Conservation (phyloP, 2,888 invertebrate species). For the Ennomos erosarius region DNA sequence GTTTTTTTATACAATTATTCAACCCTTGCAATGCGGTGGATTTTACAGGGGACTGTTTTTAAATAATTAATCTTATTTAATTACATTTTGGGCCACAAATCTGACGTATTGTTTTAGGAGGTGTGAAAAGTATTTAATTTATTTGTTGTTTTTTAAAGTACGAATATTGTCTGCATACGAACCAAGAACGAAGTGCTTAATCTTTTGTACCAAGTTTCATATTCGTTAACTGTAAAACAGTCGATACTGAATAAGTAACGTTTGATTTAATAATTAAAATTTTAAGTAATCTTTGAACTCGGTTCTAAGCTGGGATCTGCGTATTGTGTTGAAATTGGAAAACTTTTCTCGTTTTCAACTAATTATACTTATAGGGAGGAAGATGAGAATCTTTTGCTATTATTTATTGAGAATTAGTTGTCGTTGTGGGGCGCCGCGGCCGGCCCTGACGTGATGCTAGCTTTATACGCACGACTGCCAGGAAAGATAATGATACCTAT, state of each 20-base stretch:
- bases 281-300: slow-evolving; percentile 16
- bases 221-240: slow-evolving; percentile 26
- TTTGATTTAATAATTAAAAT: slow-evolving; percentile 25
- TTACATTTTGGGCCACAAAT: slow-evolving; percentile 19
- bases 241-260: slow-evolving; percentile 20
- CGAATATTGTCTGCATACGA: too few relatives aligned
- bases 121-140: background rate
- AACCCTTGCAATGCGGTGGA: slow-evolving; percentile 44
- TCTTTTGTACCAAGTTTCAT: slow-evolving; percentile 13
- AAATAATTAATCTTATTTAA: slow-evolving; percentile 24
- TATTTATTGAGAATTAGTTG: slow-evolving; percentile 66
- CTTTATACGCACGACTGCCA: too few relatives aligned
- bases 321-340: slow-evolving; percentile 79
- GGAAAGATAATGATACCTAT: too few relatives aligned
- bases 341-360: slow-evolving; percentile 79
- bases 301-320: slow-evolving; percentile 44
- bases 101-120: slow-evolving; percentile 3
- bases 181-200: too few relatives aligned
- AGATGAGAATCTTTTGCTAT: slow-evolving; percentile 72
- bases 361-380: slow-evolving; percentile 65
- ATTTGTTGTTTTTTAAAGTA: too few relatives aligned
- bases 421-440: slow-evolving; percentile 36
- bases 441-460: background rate
- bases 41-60: slow-evolving; percentile 22
- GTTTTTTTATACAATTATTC: slow-evolving; percentile 59